Evolutionary conservation across 2,888 invertebrate genomes (phyloP), one percentile per base, ranked within the genome.

Genomic region (Erpobdella octoculata): DNA sequence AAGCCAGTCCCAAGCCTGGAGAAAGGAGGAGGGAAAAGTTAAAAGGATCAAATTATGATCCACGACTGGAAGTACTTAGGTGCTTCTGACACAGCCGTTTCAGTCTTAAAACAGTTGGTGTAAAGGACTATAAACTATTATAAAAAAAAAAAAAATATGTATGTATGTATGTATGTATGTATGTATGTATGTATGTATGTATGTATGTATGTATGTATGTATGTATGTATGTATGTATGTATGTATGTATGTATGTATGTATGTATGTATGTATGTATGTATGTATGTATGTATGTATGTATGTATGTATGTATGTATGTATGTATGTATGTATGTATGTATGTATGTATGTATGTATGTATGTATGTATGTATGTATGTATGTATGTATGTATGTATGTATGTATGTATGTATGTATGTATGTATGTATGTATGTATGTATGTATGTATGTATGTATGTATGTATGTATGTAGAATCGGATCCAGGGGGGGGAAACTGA

Each of bases 211-310:
- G 36, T 48, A 37, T 37, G 31, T 59, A 37, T 69, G 53, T 38
- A 28, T 70, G 62, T 38, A 9, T 71, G 64, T 71, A 37, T 71
- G 64, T 64, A 37, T 71, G 64, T 71, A 37, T 71, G 64, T 64
- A 37, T 62, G 31, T 71, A 36, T 70, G 62, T 64, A 36, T 70
- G 62, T 70, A 35, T 71, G 64, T 25, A n/a, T 66, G 53, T 71
- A 37, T 61, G 70, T 70, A 35, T 48, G 70, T 59, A 12, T 59
- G 58, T 59, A 21, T 48, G 58, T 3, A 35, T 59, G 70, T 59
- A 53, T 8, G 58, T 59, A 53, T 21, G 31, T 59, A 18, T 8
- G 59, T 59, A 9, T 53, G 37, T 70, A 35, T 70, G 59, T 70
- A 3, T 70, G 28, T 70, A 35, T 70, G 59, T 59, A 25, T 70